Base-by-base conservation (phyloP, 2,888 invertebrate genomes). In the Seira ritae region DNA sequence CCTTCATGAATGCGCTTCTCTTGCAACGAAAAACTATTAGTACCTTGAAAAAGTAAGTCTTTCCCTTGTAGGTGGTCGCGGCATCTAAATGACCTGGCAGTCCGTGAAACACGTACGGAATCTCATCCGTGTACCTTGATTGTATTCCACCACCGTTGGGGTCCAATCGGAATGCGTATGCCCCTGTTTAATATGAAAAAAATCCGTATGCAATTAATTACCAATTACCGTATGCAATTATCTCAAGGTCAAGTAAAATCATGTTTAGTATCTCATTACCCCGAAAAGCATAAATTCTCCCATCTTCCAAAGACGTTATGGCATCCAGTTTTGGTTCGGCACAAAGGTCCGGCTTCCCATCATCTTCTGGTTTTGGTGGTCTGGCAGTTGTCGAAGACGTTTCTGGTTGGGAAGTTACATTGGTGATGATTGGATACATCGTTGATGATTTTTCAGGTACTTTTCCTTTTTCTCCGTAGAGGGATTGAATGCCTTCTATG, bases 1-100 rank as follows among this genome's bases (percentile, higher is more conserved):
- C 42, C 6, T 42, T 37, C 12, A 46, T 46, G 12, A 12, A 46
- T 12, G 50, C 8, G 8, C 12, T 46, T 8, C 8, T 12, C 12
- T 46, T 46, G 12, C 12, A 8, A 46, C 12, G 12, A 12, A 46
- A 46, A 12, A 46, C 12, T 46, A 46, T 67, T 15, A 3, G 4
- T 19, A 84, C 85, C 71, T 80, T 85, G 66, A 86, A 86, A 17
- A 86, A 81, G 46, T 84, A 86, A 0, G 86, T 84, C 46, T 79
- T 78, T 6, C 77, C 81, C 55, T 78, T 73, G 20, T 78, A 73
- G 1, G 86, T 86, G 0, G 78, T 62, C 8, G 81, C 84, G 10
- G 86, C 84, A 60, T 86, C 84, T 15, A 86, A 17, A 2, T 77
- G 74, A 23, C 68, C 62, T 19, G 79, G 79, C 0, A 79, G 19